Conservation (phyloP, 2,888 invertebrate species). For the Cosmia trapezina region DNA sequence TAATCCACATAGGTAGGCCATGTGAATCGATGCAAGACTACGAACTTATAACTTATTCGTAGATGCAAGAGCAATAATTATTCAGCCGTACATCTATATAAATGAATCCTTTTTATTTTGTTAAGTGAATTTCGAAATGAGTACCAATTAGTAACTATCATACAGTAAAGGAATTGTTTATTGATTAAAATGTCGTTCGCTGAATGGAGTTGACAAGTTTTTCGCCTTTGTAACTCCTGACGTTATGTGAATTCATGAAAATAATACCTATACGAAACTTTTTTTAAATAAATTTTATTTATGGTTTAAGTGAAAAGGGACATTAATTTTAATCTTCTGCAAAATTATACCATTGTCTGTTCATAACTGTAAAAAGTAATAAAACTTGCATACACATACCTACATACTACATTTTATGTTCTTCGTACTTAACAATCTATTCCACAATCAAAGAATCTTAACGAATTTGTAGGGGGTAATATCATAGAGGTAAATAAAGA, state of each 20-base stretch:
- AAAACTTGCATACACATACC: no score
- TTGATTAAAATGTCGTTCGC: not conserved
- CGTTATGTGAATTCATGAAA: not conserved
- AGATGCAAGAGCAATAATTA: no score
- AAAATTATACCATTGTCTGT: not conserved
- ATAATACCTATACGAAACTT: not conserved
- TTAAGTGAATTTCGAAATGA: no score
- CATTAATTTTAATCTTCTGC: not conserved
- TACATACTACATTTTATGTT: not conserved
- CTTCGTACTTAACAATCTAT: not conserved
- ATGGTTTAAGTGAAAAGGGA: not conserved
- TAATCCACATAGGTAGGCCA: no score
- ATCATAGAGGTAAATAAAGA: not conserved
- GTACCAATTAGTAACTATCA: no score
- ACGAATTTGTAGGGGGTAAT: not conserved
- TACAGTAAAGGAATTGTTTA: not conserved
- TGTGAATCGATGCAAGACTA: no score
- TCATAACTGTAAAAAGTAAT: not conserved
- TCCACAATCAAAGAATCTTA: not conserved
- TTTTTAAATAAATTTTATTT: not conserved
- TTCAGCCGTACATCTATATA: no score
- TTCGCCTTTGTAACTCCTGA: not conserved
- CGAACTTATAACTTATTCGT: no score
- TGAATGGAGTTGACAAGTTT: constrained; percentile 11
- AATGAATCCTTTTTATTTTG: no score